A percentile compares a stretch with the other conserved stretches of the same genome.
These are phyloP conservation scores for Phalera bucephala DNA, from an alignment of 2,888 invertebrate genomes.

Conservation along the genomic window DNA sequence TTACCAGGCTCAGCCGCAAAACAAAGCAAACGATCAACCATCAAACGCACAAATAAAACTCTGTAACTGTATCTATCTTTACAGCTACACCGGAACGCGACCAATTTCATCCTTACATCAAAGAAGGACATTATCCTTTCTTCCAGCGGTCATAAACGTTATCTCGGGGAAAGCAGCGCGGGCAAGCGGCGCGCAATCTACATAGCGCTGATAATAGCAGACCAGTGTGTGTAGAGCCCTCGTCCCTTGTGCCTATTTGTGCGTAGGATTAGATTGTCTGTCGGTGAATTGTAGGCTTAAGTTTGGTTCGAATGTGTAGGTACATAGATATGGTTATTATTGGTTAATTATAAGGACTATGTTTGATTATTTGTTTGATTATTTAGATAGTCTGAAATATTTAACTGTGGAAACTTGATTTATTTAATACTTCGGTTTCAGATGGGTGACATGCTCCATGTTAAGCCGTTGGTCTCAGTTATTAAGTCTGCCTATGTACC, in stretches of 20 bases:
- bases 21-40: constrained; percentile 25
- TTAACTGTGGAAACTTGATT: too few relatives aligned
- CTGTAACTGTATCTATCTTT: constrained; percentile 60
- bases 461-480: too few relatives aligned
- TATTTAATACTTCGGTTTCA: too few relatives aligned
- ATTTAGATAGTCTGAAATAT: too few relatives aligned
- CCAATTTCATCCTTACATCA: constrained; percentile 69
- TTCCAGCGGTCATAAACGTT: constrained; percentile 71
- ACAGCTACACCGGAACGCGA: constrained; percentile 58
- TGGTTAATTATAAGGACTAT: too few relatives aligned
- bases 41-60: constrained; percentile 39
- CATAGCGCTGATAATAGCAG: constrained; percentile 79
- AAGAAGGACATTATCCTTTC: constrained; percentile 80
- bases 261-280: neutral
- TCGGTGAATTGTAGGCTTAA: too few relatives aligned
- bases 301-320: too few relatives aligned
- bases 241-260: constrained; percentile 5
- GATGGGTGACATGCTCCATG: too few relatives aligned
- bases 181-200: constrained; percentile 72
- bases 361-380: too few relatives aligned
- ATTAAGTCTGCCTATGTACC: too few relatives aligned
- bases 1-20: constrained; percentile 3
- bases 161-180: constrained; percentile 76
- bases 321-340: too few relatives aligned
- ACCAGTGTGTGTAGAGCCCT: constrained; percentile 50